Evolutionary conservation across 2,888 invertebrate genomes (phyloP), one percentile per base, ranked within the genome.

Genomic region (Pyrrhia umbra): DNA sequence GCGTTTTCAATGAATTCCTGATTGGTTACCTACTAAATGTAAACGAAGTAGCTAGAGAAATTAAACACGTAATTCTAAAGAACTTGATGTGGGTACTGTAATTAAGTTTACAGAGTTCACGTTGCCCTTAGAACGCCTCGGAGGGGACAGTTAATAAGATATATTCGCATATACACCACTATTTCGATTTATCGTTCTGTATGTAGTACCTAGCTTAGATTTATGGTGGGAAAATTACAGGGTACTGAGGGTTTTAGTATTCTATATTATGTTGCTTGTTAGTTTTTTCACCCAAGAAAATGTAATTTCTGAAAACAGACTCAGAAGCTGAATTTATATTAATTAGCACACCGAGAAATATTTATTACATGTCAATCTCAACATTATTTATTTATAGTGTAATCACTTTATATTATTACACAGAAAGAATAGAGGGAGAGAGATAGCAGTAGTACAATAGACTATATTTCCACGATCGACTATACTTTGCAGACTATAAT

Each of bases 61-160:
- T 81, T 77, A 81, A 81, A 81, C 81, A 75, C 72, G 78, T 81
- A 79, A 81, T 80, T 79, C 71, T 75, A 76, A 85, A 86, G 87
- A 86, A 86, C 85, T 85, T 88, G 85, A 88, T 80, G 82, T 84
- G 84, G 84, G 88, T 84, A 72, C 71, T 63, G 81, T 88, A 88
- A 87, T 89, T 86, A 87, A 85, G 84, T 89, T 88, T 85, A 70
- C 80, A 50, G 64, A 80, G 80, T 68, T 64, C 58, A 46, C 60
- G 45, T 50, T 64, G 64, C 67, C 59, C 47, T 34, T 20, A 21
- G 59, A 49, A 37, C 42, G 20, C 21, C 37, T 39, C 46, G 16
- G 23, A 49, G 37, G 66, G 71, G 80, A 81, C 80, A 77, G 52
- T 67, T 75, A 78, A 78, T 77, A 81, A 80, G 77, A 82, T 83